A percentile compares a stretch with the other conserved stretches of the same genome.
Evolutionary conservation across 53 echinoderm and acorn worm species (phyloP).

Genomic region (Temnopleurus reevesii): DNA sequence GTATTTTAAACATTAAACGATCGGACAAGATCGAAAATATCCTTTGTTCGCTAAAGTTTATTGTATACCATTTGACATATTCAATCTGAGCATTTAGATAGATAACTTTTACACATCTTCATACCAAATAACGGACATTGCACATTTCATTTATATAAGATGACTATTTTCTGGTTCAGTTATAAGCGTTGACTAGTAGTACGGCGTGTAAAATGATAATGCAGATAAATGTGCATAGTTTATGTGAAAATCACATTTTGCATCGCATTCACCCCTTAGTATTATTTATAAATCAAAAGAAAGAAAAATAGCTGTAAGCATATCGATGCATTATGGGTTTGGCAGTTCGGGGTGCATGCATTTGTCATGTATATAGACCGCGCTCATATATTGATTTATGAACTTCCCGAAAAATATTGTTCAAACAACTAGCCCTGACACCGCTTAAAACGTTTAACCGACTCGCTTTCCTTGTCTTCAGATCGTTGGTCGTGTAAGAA

Average conservation of each 20-base stretch:
- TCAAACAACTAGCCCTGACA: constrained; percentile 40
- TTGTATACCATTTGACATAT: no score
- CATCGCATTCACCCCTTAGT: not conserved
- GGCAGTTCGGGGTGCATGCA: constrained; percentile 18
- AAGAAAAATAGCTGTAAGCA: constrained; percentile 48
- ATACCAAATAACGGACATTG: no score
- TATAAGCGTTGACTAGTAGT: no score
- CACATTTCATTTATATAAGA: no score
- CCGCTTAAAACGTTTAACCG: constrained; percentile 24
- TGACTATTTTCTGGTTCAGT: no score
- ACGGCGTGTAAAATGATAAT: not conserved
- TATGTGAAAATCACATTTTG: not conserved
- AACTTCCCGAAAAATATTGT: constrained; percentile 54
- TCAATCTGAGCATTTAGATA: no score
- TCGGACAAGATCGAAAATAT: no score
- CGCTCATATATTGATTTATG: constrained; percentile 29
- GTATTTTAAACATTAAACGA: no score
- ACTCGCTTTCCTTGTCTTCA: not conserved
- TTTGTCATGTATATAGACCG: constrained; percentile 42
- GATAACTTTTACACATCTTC: no score
- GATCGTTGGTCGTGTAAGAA: not conserved
- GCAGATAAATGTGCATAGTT: not conserved
- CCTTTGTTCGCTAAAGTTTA: no score
- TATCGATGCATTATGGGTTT: constrained; percentile 43
- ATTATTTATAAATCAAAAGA: not conserved